These are phyloP conservation scores for Centrocercus urophasianus DNA, from an alignment of 2,113 vertebrate species.

Conservation along the genomic window DNA sequence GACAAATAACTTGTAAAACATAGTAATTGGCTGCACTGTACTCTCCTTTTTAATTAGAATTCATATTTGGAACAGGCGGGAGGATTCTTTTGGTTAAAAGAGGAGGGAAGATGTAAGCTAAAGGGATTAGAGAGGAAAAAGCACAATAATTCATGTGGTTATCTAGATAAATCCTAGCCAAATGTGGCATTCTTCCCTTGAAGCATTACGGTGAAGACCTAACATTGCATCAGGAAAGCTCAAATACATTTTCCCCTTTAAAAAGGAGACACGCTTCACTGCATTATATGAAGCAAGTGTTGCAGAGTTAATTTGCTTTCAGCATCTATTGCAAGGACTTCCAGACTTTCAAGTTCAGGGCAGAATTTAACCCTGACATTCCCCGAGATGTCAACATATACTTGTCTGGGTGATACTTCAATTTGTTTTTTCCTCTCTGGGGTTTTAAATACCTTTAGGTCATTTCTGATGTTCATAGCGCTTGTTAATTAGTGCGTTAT, in stretches of 20 bases:
- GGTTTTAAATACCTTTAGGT: not conserved
- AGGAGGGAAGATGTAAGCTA: not conserved
- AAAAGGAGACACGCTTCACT: not conserved
- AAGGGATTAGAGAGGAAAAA: not conserved
- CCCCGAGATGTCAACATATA: not conserved
- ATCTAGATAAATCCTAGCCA: not conserved
- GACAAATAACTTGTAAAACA: conserved; percentile 59
- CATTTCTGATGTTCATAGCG: not conserved
- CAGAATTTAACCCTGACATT: not conserved
- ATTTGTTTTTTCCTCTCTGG: not conserved
- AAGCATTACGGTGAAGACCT: not conserved
- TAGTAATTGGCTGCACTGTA: not conserved
- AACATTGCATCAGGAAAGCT: not conserved
- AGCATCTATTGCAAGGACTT: not conserved
- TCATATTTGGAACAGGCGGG: not conserved
- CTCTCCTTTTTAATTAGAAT: conserved; percentile 18
- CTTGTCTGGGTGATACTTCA: not conserved
- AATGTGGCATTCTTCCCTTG: conserved; percentile 9
- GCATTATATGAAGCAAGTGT: not conserved
- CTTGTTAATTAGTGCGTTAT: not conserved
- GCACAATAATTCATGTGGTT: not conserved
- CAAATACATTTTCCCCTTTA: not conserved
- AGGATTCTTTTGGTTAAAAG: conserved; percentile 26
- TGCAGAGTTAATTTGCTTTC: not conserved
- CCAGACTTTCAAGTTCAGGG: not conserved